These are phyloP conservation scores for Stichodactyla mertensii DNA, from an alignment of 64 coral and sea anemone species.

Conservation along the genomic window DNA sequence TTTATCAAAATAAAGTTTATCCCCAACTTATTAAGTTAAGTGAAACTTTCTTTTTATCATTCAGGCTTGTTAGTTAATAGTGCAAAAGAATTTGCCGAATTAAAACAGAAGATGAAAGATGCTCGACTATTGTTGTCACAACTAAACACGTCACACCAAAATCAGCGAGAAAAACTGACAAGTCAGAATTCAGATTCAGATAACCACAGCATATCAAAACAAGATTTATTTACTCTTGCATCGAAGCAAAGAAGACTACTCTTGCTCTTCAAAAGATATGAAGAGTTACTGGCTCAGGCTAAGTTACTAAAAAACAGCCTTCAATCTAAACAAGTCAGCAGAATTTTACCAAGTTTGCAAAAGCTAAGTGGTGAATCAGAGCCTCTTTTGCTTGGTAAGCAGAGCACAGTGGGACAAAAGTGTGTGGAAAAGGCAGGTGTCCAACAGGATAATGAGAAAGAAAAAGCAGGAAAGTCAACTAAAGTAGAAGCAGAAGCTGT, in stretches of 20 bases:
- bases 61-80: neutral
- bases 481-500: neutral
- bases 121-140: neutral
- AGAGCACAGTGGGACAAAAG: neutral
- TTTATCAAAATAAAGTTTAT: too few relatives aligned
- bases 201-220: neutral
- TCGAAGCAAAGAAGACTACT: constrained; percentile 13
- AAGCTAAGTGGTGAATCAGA: neutral
- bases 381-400: neutral
- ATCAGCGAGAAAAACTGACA: neutral
- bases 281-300: neutral
- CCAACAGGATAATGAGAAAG: neutral
- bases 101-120: constrained; percentile 7
- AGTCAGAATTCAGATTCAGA: neutral
- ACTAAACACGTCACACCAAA: neutral
- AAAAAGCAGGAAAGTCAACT: neutral
- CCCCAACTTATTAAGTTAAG: too few relatives aligned
- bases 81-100: neutral
- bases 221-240: neutral
- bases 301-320: neutral
- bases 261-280: neutral
- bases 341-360: neutral
- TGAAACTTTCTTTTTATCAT: too few relatives aligned
- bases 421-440: neutral
- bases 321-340: neutral